A percentile compares a stretch with the other conserved stretches of the same genome.
Evolutionary conservation across 2,888 invertebrate species (phyloP).

Genomic region (Eristalis tenax): DNA sequence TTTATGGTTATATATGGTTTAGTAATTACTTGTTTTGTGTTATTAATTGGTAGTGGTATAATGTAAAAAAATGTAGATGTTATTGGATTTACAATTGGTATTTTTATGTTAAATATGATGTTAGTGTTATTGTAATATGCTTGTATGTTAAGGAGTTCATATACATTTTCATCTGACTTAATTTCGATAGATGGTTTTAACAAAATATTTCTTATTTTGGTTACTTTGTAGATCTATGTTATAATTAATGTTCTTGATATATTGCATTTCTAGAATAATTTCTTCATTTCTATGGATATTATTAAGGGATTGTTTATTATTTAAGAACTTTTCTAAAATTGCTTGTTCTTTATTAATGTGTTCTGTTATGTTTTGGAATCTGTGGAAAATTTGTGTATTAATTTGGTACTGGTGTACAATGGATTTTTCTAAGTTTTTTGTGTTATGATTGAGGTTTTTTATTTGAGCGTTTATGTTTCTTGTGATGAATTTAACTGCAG

Average conservation of each 20-base stretch:
- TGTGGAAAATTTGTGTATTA: no score
- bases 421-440: conserved; percentile 2
- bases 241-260: conserved; percentile 9
- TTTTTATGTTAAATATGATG: no score
- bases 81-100: no score
- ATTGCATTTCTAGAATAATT: conserved; percentile 6
- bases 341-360: conserved; percentile 22
- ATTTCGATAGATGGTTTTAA: conserved; percentile 28
- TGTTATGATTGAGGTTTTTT: background rate
- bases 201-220: conserved; percentile 17
- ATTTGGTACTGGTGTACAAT: background rate
- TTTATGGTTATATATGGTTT: no score
- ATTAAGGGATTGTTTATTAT: background rate
- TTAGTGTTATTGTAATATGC: conserved; percentile 38
- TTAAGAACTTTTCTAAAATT: conserved; percentile 4
- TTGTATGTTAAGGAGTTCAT: conserved; percentile 49
- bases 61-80: no score
- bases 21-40: no score
- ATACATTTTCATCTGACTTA: conserved; percentile 49
- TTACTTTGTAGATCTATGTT: conserved; percentile 19
- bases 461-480: background rate
- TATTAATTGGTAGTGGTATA: no score
- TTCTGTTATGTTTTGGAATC: no score
- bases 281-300: conserved; percentile 7
- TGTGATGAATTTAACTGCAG: conserved; percentile 6